These are phyloP conservation scores for Coreoperca whiteheadi DNA, from an alignment of 2,113 vertebrate species.

Conservation along the genomic window DNA sequence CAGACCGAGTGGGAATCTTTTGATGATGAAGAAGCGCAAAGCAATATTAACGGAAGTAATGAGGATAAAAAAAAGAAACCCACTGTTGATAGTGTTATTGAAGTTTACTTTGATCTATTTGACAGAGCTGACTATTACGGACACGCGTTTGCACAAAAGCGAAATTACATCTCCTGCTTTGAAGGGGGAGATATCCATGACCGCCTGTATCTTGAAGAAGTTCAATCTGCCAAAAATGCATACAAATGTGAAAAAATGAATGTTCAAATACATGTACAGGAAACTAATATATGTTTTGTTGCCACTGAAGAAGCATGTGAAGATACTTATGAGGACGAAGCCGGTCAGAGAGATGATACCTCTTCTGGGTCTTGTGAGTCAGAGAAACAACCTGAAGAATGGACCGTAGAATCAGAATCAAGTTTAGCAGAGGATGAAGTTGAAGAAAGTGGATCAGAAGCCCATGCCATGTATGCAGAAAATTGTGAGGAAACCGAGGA, in stretches of 20 bases:
- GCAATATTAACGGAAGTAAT: background rate
- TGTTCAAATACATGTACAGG: background rate
- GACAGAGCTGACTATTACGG: slow-evolving; percentile 63
- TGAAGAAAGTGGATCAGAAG: slow-evolving; percentile 22
- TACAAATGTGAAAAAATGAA: slow-evolving; percentile 1
- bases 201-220: slow-evolving; percentile 53
- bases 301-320: slow-evolving; percentile 23
- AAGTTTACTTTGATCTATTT: slow-evolving; percentile 76
- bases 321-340: slow-evolving; percentile 37
- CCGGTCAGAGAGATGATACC: slow-evolving; percentile 11
- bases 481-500: slow-evolving; percentile 26
- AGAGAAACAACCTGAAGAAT: slow-evolving; percentile 43
- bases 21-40: slow-evolving; percentile 62
- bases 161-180: slow-evolving; percentile 75
- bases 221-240: background rate
- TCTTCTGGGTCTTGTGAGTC: slow-evolving; percentile 33
- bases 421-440: slow-evolving; percentile 33
- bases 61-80: slow-evolving; percentile 36
- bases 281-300: background rate
- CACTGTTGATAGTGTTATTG: slow-evolving; percentile 27
- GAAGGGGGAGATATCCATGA: slow-evolving; percentile 78
- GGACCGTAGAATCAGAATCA: slow-evolving; percentile 33
- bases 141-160: slow-evolving; percentile 44
- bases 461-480: background rate
- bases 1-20: slow-evolving; percentile 77